Conservation (phyloP, 92 coral and sea anemone genomes). For the Nematostella vectensis region DNA sequence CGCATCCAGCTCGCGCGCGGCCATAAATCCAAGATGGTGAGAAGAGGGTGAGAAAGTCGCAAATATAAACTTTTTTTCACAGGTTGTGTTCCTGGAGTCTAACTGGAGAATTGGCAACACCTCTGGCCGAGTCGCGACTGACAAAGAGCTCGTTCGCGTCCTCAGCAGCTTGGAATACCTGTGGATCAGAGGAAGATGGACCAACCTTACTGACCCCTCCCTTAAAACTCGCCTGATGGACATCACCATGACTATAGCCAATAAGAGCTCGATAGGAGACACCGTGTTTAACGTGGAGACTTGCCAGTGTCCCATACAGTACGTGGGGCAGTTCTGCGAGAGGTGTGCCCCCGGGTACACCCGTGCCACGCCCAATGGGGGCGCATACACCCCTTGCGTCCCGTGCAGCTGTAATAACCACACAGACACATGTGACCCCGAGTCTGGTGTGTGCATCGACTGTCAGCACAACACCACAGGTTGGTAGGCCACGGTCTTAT, state of each 20-base stretch:
- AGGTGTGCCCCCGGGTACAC: conserved; percentile 86
- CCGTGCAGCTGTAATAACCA: conserved; percentile 79
- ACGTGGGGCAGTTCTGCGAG: conserved; percentile 84
- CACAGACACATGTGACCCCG: conserved; percentile 61
- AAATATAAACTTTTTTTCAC: conserved; percentile 13
- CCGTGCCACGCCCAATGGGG: conserved; percentile 72
- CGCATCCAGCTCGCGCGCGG: too few species aligned
- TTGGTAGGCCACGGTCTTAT: too few species aligned
- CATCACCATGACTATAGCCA: conserved; percentile 27
- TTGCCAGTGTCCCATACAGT: conserved; percentile 72
- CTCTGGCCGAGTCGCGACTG: conserved; percentile 59
- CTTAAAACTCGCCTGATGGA: conserved; percentile 28
- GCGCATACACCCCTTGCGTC: conserved; percentile 63
- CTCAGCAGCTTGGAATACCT: conserved; percentile 59
- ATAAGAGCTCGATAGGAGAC: conserved; percentile 4
- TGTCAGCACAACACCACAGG: conserved; percentile 95
- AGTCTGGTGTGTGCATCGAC: conserved; percentile 72
- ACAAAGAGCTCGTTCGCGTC: conserved; percentile 65
- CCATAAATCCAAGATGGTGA: too few species aligned
- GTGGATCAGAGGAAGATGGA: conserved; percentile 81
- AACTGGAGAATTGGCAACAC: conserved; percentile 70
- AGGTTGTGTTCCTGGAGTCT: conserved; percentile 73
- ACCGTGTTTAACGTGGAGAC: conserved; percentile 58
- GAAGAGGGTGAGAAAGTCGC: too few species aligned
- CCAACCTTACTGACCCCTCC: conserved; percentile 20